phyloP scores from a whole-genome alignment of 2,888 invertebrate genomes.

The Platypus cylindrus region DNA sequence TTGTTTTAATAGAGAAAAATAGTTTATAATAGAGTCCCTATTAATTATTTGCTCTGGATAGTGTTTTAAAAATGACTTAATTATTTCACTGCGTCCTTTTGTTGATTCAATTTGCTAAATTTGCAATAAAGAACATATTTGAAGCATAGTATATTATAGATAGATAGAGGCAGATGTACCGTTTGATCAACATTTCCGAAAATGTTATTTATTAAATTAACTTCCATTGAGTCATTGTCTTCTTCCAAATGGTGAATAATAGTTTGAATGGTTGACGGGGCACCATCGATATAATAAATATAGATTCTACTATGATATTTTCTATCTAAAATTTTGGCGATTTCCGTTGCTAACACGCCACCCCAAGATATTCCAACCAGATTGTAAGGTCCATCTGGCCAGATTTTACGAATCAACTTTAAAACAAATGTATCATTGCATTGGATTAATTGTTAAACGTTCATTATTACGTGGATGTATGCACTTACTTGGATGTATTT shows the following conservation, averaged over 20 bases:
- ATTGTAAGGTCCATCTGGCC: slow-evolving; percentile 52
- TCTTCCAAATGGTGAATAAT: slow-evolving; percentile 38
- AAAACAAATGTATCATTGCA: slow-evolving; percentile 24
- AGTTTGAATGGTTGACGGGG: slow-evolving; percentile 55
- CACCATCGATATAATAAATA: slow-evolving; percentile 69
- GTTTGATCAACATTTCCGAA: slow-evolving; percentile 41
- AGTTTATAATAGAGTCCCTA: too few relatives aligned
- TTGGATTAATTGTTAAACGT: too few relatives aligned
- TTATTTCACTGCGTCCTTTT: too few relatives aligned
- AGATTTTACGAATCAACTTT: slow-evolving; percentile 48
- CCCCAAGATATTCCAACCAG: slow-evolving; percentile 87
- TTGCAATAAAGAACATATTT: too few relatives aligned
- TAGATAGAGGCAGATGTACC: too few relatives aligned
- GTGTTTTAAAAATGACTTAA: too few relatives aligned
- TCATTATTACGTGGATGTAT: too few relatives aligned
- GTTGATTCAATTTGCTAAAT: too few relatives aligned
- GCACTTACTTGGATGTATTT: slow-evolving; percentile 26
- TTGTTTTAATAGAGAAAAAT: too few relatives aligned
- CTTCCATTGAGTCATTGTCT: slow-evolving; percentile 34
- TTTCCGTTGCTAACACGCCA: slow-evolving; percentile 63
- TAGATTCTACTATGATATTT: slow-evolving; percentile 41
- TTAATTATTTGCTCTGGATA: too few relatives aligned
- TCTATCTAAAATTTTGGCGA: slow-evolving; percentile 60
- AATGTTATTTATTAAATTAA: slow-evolving; percentile 43
- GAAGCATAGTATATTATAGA: too few relatives aligned